phyloP scores from a whole-genome alignment of 2,888 invertebrate genomes.

The Chrysotoxum bicinctum region DNA sequence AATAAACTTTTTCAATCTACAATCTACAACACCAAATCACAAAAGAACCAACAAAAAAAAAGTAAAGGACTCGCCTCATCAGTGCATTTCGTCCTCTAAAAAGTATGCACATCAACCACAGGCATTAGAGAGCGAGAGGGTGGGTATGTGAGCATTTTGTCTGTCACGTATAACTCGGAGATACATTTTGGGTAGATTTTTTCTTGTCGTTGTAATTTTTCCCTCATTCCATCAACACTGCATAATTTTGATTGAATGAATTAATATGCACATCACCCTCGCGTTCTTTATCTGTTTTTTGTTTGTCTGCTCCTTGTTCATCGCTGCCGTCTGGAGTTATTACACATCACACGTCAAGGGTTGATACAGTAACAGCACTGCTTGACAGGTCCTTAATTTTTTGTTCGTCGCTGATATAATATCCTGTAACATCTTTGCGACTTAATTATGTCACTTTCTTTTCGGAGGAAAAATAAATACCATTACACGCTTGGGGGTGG shows the following conservation, averaged over 20 bases:
- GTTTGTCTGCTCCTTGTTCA: constrained; percentile 12
- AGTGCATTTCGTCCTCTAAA: neutral
- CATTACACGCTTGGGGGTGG: neutral
- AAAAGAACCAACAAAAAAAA: constrained; percentile 26
- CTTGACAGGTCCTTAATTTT: constrained; percentile 11
- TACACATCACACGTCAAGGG: constrained; percentile 13
- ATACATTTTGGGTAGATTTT: constrained; percentile 11
- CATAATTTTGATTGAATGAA: constrained; percentile 59
- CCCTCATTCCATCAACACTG: constrained; percentile 11
- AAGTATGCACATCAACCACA: neutral
- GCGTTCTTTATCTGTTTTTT: constrained; percentile 1
- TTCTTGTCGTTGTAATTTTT: neutral
- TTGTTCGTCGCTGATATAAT: constrained; percentile 36
- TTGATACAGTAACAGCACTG: constrained; percentile 7
- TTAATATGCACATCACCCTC: constrained; percentile 59
- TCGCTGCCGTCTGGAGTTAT: neutral
- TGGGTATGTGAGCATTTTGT: constrained; percentile 10
- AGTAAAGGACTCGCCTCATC: constrained; percentile 4
- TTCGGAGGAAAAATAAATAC: neutral
- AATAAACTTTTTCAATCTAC: constrained; percentile 50
- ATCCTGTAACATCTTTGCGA: constrained; percentile 45
- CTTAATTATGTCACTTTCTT: constrained; percentile 60
- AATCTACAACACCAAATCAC: constrained; percentile 43
- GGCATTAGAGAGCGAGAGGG: constrained; percentile 21
- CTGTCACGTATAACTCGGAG: constrained; percentile 49